Evolutionary conservation across 2,888 invertebrate species (phyloP), one percentile per base, ranked within the genome.

Genomic region (Melikaiella ostensackeni): DNA sequence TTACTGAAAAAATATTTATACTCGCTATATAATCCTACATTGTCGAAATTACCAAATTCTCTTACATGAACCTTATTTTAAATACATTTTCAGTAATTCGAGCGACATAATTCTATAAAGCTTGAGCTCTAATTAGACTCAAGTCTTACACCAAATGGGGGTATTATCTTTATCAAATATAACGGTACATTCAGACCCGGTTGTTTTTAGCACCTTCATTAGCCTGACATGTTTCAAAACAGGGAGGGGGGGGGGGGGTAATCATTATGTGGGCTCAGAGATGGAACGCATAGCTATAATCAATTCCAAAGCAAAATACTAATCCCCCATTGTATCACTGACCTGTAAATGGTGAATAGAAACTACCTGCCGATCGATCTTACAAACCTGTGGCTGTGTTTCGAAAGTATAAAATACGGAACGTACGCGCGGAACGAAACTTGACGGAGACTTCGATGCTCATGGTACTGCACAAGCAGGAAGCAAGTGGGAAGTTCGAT

Each of bases 81-180:
- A 57, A 57, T 24, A 24, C 13, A 57, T 57, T 24, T 27, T 11
- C 57, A 57, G 57, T 57, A 13, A 57, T 57, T 24, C 13, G 5
- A 24, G 13, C 16, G 13, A 57, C 13, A 11, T 27, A 5, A 24
- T 57, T 16, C 1, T 24, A 57, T 3, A 5, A 13, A 57, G 21
- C 9, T 57, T 57, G 9, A 24, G 24, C 24, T 57, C 57, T 13
- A 57, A 57, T 57, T 57, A 57, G 24, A 19, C 21, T n/a, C 33
- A 16, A 77, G 76, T 74, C 57, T 78, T 79, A 78, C 79, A 75
- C 79, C 77, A 85, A 87, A 88, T 88, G 87, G 83, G 88, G 88
- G 88, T 85, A 82, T 79, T 88, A 88, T 88, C 88, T 84, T 81
- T 83, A 86, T 86, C 86, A 85, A 79, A 81, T 66, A 75, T 88